Conservation (phyloP, 2,113 vertebrate genomes). For the Petrocephalus zakoni region DNA sequence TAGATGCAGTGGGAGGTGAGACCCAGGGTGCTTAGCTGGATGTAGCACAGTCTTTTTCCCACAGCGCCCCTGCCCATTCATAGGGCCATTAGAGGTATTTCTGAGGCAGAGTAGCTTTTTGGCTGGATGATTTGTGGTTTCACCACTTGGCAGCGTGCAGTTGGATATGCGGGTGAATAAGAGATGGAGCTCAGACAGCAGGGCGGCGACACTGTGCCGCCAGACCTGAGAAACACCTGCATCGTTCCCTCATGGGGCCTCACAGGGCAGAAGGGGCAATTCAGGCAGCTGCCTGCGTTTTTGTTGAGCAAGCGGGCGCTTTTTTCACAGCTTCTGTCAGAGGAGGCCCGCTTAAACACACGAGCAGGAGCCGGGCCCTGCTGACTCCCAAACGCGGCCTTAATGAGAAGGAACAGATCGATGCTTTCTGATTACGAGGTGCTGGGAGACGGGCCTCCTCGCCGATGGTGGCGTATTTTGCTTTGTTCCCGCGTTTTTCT, state of each 20-base stretch:
- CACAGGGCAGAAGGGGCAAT: neutral
- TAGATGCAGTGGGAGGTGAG: neutral
- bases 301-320: neutral
- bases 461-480: neutral
- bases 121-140: neutral
- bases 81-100: neutral
- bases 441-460: neutral
- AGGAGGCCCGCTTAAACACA: neutral
- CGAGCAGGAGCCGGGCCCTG: neutral
- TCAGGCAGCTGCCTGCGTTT: neutral
- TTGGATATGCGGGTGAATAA: neutral
- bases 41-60: neutral
- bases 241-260: neutral
- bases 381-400: neutral
- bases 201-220: too few relatives aligned
- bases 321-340: neutral
- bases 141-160: neutral
- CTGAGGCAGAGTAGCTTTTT: neutral
- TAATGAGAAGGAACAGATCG: slow-evolving; percentile 22
- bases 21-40: neutral
- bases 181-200: neutral
- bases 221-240: neutral
- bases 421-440: slow-evolving; percentile 14
- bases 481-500: neutral
- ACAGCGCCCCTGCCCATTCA: neutral